Conservation (phyloP, 2,888 invertebrate species). For the Caenorhabditis plicata region DNA sequence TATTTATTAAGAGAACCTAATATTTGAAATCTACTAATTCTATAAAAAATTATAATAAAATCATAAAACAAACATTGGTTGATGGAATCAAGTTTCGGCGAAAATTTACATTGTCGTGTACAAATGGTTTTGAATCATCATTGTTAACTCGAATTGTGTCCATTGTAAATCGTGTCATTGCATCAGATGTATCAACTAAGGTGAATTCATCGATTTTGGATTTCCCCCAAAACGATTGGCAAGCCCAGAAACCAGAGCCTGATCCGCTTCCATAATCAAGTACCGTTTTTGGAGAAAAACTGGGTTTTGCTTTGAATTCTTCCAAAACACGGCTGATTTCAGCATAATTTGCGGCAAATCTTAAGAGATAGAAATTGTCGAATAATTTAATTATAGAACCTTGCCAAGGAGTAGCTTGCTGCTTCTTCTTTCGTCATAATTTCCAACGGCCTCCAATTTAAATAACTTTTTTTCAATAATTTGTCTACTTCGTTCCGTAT, state of each 20-base stretch:
- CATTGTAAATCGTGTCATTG: conserved; percentile 78
- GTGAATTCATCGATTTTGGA: conserved; percentile 77
- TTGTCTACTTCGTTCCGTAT: conserved; percentile 49
- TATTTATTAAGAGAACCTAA: no score
- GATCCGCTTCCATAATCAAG: conserved; percentile 91
- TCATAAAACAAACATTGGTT: conserved; percentile 4
- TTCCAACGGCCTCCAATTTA: conserved; percentile 61
- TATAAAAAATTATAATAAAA: background rate
- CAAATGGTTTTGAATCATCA: conserved; percentile 30
- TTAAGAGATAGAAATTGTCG: conserved; percentile 4
- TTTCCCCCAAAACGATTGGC: conserved; percentile 73
- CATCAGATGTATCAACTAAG: conserved; percentile 79
- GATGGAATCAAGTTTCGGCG: conserved; percentile 55
- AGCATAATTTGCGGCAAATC: conserved; percentile 57
- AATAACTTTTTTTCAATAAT: conserved; percentile 48
- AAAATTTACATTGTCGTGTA: conserved; percentile 52
- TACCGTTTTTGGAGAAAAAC: conserved; percentile 77
- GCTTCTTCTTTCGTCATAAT: conserved; percentile 48
- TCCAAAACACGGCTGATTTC: conserved; percentile 54
- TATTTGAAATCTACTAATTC: background rate
- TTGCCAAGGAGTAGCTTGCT: conserved; percentile 51
- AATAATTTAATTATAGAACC: conserved; percentile 16
- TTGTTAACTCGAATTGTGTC: conserved; percentile 58
- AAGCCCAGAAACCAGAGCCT: conserved; percentile 78
- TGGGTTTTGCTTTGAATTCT: conserved; percentile 64